These are phyloP conservation scores for Temnothorax unifasciatus DNA, from an alignment of 2,888 invertebrate genomes.

Conservation along the genomic window DNA sequence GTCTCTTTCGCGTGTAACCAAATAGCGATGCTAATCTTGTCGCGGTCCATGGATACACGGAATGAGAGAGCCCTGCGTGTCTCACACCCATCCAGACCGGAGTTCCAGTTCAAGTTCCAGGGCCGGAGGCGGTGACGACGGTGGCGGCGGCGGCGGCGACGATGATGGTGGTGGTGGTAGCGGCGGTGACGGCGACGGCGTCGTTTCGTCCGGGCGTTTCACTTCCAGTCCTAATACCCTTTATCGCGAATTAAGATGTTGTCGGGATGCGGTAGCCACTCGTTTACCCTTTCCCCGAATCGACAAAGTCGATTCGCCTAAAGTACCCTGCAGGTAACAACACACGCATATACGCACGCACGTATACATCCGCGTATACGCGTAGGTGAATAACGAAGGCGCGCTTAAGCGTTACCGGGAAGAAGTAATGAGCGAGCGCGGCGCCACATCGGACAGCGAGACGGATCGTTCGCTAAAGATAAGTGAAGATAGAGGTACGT, in stretches of 20 bases:
- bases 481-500: conserved; percentile 33
- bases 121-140: conserved; percentile 50
- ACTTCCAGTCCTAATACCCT: conserved; percentile 80
- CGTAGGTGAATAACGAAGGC: conserved; percentile 36
- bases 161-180: not conserved
- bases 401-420: conserved; percentile 30
- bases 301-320: conserved; percentile 58
- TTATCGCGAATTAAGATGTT: conserved; percentile 84
- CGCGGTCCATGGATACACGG: conserved; percentile 80
- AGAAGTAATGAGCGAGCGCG: conserved; percentile 29
- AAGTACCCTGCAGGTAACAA: conserved; percentile 60
- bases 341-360: not conserved
- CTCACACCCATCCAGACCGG: conserved; percentile 66
- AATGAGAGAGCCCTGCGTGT: conserved; percentile 74
- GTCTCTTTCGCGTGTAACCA: conserved; percentile 82
- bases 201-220: conserved; percentile 67
- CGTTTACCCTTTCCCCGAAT: conserved; percentile 73
- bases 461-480: conserved; percentile 37
- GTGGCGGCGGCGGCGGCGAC: not conserved
- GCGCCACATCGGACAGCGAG: conserved; percentile 17
- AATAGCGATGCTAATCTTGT: conserved; percentile 83
- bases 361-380: not conserved
- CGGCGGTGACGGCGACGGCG: conserved; percentile 36
- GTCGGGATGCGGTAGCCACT: conserved; percentile 71
- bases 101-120: conserved; percentile 66